Percentiles rank a stretch among this genome's conserved stretches.
phyloP scores from a whole-genome alignment of 2,113 vertebrate species.

The Kryptolebias marmoratus region DNA sequence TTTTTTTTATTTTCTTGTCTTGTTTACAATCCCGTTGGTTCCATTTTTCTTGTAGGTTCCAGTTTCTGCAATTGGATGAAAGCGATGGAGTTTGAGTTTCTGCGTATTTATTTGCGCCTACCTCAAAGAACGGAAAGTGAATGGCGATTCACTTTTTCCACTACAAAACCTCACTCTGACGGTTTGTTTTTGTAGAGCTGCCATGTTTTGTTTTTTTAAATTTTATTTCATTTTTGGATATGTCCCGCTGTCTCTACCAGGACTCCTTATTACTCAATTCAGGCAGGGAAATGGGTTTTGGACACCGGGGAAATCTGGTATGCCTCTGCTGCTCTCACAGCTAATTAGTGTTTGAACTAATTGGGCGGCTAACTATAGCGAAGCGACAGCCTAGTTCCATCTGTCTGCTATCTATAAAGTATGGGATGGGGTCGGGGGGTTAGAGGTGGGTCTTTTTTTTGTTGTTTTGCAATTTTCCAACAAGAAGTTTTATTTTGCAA shows the following conservation, averaged over 20 bases:
- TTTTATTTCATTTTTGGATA: slow-evolving; percentile 18
- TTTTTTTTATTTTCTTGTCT: not conserved
- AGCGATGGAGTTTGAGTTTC: not conserved
- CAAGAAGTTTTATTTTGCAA: slow-evolving; percentile 17
- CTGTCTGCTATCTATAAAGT: slow-evolving; percentile 60
- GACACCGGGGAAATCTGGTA: slow-evolving; percentile 70
- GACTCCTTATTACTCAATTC: slow-evolving; percentile 67
- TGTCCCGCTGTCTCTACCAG: slow-evolving; percentile 40
- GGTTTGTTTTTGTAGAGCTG: slow-evolving; percentile 9
- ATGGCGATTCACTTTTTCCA: slow-evolving; percentile 16
- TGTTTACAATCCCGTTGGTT: not conserved
- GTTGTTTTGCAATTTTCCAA: slow-evolving; percentile 35
- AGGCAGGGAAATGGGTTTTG: slow-evolving; percentile 59
- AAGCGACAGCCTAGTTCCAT: slow-evolving; percentile 72
- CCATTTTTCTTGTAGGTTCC: not conserved
- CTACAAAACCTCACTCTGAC: slow-evolving; percentile 5
- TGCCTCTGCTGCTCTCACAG: slow-evolving; percentile 67
- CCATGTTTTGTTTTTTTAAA: slow-evolving; percentile 28
- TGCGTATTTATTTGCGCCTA: slow-evolving; percentile 6
- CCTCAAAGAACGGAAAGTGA: slow-evolving; percentile 1
- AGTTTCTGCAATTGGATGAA: not conserved
- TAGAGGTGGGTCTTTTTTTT: slow-evolving; percentile 42
- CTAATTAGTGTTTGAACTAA: slow-evolving; percentile 83
- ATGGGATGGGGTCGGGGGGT: slow-evolving; percentile 14
- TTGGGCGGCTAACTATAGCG: slow-evolving; percentile 82